Evolutionary conservation across 2,888 invertebrate species (phyloP), one percentile per base, ranked within the genome.

Genomic region (Trissolcus brochymenae): DNA sequence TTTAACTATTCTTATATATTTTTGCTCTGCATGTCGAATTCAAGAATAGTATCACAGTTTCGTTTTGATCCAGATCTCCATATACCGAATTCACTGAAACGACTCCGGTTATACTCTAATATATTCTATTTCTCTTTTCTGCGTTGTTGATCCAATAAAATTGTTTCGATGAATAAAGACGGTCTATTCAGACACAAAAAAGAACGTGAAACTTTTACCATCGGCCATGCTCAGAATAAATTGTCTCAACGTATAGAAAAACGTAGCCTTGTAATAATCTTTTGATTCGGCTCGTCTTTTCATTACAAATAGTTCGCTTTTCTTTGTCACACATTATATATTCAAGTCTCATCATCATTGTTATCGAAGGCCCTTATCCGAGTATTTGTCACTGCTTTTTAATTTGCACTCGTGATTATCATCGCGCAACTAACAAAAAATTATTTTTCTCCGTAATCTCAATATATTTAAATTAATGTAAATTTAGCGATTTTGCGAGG

Each of bases 271-370:
- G 57, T 73, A 77, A 68, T 73, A 46, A 77, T 60, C 73, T 68
- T 67, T 73, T 68, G 73, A 77, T 65, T 68, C 60, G 59, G 60
- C 68, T 68, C 64, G 54, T 59, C 56, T 60, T 62, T 76, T 68
- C 73, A 77, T 68, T 68, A 64, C 60, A 41, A 35, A 11, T 9
- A 41, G 35, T 17, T 43, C 11, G 43, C 60, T 56, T 70, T 55
- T 61, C 73, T 68, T 61, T 43, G 50, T 50, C 49, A 17, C 60
- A 1, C 75, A 65, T 65, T 73, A 70, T 70, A 73, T 67, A 78
- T 95, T 81, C 82, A 80, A 81, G 67, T 79, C 84, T 87, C 85
- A 86, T 87, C 86, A 85, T 82, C 86, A 86, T 85, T 85, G 83
- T 81, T 82, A 84, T 83, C 84, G 83, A 74, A 78, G 77, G 78